Evolutionary conservation across 2,797 vertebrate genomes (phyloP), one percentile per base, ranked within the genome.

Genomic region (Enteromius radiatus): DNA sequence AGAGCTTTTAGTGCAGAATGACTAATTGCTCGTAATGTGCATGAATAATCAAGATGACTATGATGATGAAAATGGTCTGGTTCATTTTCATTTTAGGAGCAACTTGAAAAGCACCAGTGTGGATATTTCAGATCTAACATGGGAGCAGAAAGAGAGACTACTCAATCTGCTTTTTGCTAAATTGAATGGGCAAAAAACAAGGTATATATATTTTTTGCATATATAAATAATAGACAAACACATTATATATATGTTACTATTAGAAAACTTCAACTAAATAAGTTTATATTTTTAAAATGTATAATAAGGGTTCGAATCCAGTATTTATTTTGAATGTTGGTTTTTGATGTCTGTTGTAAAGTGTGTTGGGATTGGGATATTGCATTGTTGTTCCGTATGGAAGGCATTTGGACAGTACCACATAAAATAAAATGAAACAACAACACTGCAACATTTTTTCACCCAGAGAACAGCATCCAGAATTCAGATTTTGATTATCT

Each of bases 71-170:
- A 78, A 36, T 78, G 5, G 15, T 68, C 8, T 59, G 73, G 14
- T 76, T n/a, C n/a, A n/a, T n/a, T n/a, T 21, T 56, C 76, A 76
- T 86, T 93, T 86, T 82, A 97, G 96, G 96, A 91, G 83, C 76
- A 89, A 92, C 90, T 85, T 88, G 86, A 89, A 92, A n/a, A 90
- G 86, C 82, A 89, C 91, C 87, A 92, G 95, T 82, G 92, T 96
- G 63, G 92, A 93, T 90, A 93, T 98, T 86, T 92, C 93, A 70
- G 95, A 97, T 71, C 90, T 98, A 82, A 98, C 95, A 56, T 97
- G 96, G 97, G 96, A 97, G 86, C 96, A 98, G 91, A 98, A 96
- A 89, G 96, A 98, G 80, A 89, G 88, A 88, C 95, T 99, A 52
- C 94, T 97, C 74, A 82, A 90, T 80, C 91, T 97, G 83, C 93